Percentiles rank a stretch among this genome's conserved stretches.
Conservation (phyloP, 2,888 invertebrate genomes). For the Tipula unca region DNA sequence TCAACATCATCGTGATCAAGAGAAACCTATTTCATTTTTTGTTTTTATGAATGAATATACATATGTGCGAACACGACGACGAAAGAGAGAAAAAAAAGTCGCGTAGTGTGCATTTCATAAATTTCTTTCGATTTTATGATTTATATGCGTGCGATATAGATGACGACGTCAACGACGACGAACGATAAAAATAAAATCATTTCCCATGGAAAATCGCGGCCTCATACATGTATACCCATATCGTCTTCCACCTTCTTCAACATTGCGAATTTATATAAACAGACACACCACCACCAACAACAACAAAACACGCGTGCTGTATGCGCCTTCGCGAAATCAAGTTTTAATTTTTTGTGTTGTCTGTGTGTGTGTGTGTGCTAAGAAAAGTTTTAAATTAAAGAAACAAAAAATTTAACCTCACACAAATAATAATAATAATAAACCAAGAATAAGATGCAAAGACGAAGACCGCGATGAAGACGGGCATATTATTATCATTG, state of each 20-base stretch:
- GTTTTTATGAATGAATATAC: not conserved
- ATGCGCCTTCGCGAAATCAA: slow-evolving; percentile 19
- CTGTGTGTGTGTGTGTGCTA: not conserved
- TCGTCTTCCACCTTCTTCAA: slow-evolving; percentile 14
- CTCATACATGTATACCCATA: not conserved
- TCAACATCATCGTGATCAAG: not conserved
- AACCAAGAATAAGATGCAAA: not conserved
- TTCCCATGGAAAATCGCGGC: not conserved
- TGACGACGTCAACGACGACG: not conserved
- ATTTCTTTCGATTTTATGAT: too few relatives aligned
- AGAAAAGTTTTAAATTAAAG: not conserved
- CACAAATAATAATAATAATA: not conserved
- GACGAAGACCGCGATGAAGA: not conserved
- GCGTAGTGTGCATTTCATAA: not conserved
- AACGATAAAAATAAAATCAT: not conserved
- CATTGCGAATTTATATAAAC: not conserved
- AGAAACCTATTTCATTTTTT: not conserved
- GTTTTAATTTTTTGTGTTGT: not conserved
- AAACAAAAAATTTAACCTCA: slow-evolving; percentile 1
- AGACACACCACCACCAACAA: not conserved
- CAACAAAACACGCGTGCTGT: slow-evolving; percentile 18
- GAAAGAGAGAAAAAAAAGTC: not conserved
- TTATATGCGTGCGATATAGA: not conserved
- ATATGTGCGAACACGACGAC: not conserved
- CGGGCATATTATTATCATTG: slow-evolving; percentile 8